Evolutionary conservation across 2,113 vertebrate species (phyloP).

Genomic region (Psephotus haematonotus): DNA sequence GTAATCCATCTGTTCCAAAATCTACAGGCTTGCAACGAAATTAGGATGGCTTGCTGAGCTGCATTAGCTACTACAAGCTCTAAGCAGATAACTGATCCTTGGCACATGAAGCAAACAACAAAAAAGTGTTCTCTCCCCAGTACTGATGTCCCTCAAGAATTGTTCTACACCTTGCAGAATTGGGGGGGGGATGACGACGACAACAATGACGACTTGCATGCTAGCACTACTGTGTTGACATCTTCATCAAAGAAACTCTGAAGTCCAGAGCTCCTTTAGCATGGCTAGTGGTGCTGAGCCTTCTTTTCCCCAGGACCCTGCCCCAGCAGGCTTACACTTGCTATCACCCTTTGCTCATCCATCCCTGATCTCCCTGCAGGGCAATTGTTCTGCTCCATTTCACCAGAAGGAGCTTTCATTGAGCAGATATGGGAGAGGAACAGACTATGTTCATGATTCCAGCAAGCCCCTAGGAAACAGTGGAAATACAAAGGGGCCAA

Average conservation of each 20-base stretch:
- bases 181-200: rapidly evolving
- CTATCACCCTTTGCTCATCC: neutral
- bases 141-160: neutral
- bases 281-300: neutral
- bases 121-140: neutral
- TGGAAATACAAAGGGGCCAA: neutral
- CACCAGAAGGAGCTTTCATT: neutral
- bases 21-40: neutral
- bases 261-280: neutral
- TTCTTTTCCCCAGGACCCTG: neutral
- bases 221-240: rapidly evolving
- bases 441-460: neutral
- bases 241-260: neutral
- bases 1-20: neutral
- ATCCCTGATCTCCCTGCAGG: neutral
- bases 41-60: neutral
- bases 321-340: too few relatives aligned
- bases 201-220: neutral
- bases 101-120: neutral
- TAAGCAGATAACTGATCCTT: neutral
- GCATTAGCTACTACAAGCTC: neutral
- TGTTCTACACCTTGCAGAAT: neutral
- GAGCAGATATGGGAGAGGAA: neutral
- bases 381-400: neutral
- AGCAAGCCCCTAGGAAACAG: neutral